These are phyloP conservation scores for Cariama cristata DNA, from an alignment of 2,113 vertebrate genomes.

Conservation along the genomic window DNA sequence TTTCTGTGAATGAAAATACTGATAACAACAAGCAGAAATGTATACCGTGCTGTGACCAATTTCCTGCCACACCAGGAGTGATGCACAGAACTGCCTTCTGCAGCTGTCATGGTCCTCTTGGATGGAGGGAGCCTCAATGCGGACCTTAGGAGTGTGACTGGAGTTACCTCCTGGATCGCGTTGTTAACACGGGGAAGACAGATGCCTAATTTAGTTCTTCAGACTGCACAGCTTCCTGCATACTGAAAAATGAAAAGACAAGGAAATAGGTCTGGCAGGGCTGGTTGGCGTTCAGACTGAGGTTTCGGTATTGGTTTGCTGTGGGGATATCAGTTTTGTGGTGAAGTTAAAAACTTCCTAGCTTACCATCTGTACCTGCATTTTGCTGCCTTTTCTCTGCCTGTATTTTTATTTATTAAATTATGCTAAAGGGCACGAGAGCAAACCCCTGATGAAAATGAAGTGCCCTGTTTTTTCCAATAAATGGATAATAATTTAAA, in stretches of 20 bases:
- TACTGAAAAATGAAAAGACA: neutral
- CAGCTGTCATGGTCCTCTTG: neutral
- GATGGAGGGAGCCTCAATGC: neutral
- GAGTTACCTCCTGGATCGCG: neutral
- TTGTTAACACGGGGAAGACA: neutral
- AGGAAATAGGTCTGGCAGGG: neutral
- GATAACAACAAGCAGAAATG: neutral
- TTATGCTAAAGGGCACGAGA: neutral
- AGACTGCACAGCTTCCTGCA: neutral
- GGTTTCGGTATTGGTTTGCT: neutral
- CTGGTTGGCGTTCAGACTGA: neutral
- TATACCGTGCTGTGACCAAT: neutral
- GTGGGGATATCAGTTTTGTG: neutral
- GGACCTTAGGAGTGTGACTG: neutral
- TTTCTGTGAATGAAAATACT: conserved; percentile 36
- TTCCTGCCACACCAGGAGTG: neutral
- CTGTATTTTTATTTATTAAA: neutral
- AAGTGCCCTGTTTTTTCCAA: neutral
- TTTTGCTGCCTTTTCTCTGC: neutral
- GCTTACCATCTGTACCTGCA: neutral
- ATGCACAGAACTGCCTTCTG: neutral
- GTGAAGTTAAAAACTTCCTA: neutral
- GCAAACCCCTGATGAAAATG: neutral
- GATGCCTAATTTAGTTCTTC: neutral
- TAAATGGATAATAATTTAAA: neutral